Evolutionary conservation across 53 echinoderm and acorn worm genomes (phyloP), one percentile per base, ranked within the genome.

Genomic region (Hippasteria phrygiana): DNA sequence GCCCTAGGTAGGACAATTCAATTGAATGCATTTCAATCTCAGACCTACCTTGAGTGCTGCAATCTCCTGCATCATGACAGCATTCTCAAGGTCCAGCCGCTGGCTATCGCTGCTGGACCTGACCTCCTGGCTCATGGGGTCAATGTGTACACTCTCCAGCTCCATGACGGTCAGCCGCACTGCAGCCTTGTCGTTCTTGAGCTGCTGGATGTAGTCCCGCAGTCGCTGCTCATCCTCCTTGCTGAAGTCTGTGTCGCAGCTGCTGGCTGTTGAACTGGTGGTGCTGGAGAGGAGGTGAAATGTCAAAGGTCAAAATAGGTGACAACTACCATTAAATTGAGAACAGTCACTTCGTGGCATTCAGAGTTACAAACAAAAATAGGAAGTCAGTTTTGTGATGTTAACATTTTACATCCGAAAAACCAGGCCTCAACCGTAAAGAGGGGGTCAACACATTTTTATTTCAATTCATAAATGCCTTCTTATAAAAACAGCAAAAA

Each of bases 51-150:
- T 98, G 65, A 96, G 87, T 1, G 94, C 95, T 37, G 95, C 96
- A 12, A 98, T 90, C 78, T 98, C 98, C 91, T 98, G 99, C 99
- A 99, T 99, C 56, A 99, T 90, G 29, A 99, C 99, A 39, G 99
- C 99, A 85, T 99, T 99, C 88, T 99, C 99, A 66, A 99, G 83
- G 74, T 99, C 99, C 62, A 99, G 65, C 32, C 94, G 89, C 88
- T 99, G 99, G 67, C 94, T 93, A 31, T 99, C 99, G 11, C 62
- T 53, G 18, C 93, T 92, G n/a, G 95, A 90, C 59, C 84, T 91
- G 4, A 90, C 76, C 56, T 92, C 93, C 37, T 92, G 91, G 51
- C 87, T 84, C 72, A 93, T 56, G 14, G 99, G 94, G 78, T 99
- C 96, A 43, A 99, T 94, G 62, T 96, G 87, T 35, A 96, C 92